Evolutionary conservation across 2,888 invertebrate genomes (phyloP).

Genomic region (Polydesmus complanatus): DNA sequence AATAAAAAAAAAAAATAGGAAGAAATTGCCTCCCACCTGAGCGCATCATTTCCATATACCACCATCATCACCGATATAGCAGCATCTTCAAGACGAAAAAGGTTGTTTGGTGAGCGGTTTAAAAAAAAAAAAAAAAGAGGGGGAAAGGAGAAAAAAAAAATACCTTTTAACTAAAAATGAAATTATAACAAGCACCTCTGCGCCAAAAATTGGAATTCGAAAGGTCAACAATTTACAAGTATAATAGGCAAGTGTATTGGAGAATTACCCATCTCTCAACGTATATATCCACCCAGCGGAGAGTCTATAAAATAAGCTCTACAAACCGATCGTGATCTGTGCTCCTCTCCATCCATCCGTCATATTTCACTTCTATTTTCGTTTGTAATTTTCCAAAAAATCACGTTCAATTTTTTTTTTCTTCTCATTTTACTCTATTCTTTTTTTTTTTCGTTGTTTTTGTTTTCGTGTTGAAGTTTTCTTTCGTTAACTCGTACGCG

Average conservation of each 20-base stretch:
- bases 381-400: too few species aligned
- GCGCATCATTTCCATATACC: not conserved
- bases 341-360: not conserved
- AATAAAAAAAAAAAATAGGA: not conserved
- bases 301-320: too few species aligned
- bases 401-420: too few species aligned
- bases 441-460: too few species aligned
- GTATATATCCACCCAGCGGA: too few species aligned
- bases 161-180: not conserved
- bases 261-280: not conserved
- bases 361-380: too few species aligned
- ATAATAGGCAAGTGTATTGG: not conserved
- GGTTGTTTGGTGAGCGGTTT: not conserved
- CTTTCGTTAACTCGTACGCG: too few species aligned
- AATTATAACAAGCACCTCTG: not conserved
- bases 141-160: too few species aligned
- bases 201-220: not conserved
- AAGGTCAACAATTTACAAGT: not conserved
- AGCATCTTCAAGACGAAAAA: too few species aligned
- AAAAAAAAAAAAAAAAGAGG: not conserved
- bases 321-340: not conserved
- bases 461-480: too few species aligned
- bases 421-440: too few species aligned
- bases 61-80: not conserved
- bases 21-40: not conserved